phyloP scores from a whole-genome alignment of 1,140 invertebrate species.

The Rhynchophorus ferrugineus region DNA sequence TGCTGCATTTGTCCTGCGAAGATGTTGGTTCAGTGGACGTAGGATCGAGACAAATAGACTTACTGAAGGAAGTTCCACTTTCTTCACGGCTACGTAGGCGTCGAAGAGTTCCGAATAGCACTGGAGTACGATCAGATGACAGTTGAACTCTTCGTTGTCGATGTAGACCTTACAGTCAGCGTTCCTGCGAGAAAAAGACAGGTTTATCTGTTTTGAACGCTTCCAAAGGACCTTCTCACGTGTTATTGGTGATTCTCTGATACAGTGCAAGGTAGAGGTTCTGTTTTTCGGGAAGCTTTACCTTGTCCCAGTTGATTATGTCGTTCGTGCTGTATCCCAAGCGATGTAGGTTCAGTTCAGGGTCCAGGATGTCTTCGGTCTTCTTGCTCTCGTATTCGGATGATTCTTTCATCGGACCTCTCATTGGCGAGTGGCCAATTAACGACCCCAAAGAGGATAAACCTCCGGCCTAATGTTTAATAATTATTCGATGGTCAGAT shows the following conservation, averaged over 20 bases:
- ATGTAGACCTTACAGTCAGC: slow-evolving; percentile 50
- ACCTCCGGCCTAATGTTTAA: slow-evolving; percentile 14
- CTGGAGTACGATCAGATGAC: slow-evolving; percentile 52
- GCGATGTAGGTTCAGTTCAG: slow-evolving; percentile 35
- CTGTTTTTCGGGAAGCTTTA: slow-evolving; percentile 48
- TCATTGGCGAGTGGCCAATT: slow-evolving; percentile 24
- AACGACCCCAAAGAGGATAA: slow-evolving; percentile 32
- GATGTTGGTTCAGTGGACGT: slow-evolving; percentile 5
- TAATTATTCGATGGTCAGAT: no score
- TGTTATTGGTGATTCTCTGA: slow-evolving; percentile 49
- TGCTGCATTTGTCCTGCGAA: slow-evolving; percentile 36
- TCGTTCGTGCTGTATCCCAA: slow-evolving; percentile 45
- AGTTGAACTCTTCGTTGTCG: slow-evolving; percentile 50
- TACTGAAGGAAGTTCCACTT: slow-evolving; percentile 47
- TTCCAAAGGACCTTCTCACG: slow-evolving; percentile 31
- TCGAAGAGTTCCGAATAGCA: slow-evolving; percentile 53
- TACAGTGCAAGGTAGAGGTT: slow-evolving; percentile 49
- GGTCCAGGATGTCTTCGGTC: slow-evolving; percentile 37
- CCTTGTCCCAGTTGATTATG: slow-evolving; percentile 47
- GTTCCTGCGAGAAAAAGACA: slow-evolving; percentile 41
- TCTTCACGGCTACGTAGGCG: slow-evolving; percentile 41
- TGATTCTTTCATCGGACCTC: slow-evolving; percentile 31
- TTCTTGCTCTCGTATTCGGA: slow-evolving; percentile 38
- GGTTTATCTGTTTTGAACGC: not conserved
- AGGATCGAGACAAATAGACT: no score